Evolutionary conservation across 2,888 invertebrate genomes (phyloP), one percentile per base, ranked within the genome.

Genomic region (Drosophila recens): DNA sequence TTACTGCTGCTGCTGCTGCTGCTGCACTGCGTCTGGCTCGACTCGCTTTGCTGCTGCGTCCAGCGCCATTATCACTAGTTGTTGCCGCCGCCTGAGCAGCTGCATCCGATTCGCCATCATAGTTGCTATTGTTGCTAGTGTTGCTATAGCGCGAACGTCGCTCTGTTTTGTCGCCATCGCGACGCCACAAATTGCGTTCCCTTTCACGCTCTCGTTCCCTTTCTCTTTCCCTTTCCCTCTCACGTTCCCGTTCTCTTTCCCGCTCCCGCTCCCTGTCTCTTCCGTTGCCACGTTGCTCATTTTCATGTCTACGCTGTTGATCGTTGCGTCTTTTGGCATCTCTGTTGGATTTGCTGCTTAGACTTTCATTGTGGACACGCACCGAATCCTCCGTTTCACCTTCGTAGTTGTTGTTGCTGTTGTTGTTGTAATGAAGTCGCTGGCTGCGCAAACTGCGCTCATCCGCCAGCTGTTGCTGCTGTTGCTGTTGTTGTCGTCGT

Each of bases 301-400:
- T n/a, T 1, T 76, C 80, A 13, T 53, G 71, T 10, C 76, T 52
- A 2, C 72, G 62, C 1, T 70, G 70, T 1, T 52, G 54, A 0
- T 67, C 69, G 1, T 20, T 67, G 36, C 81, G 81, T 11, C 85
- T 73, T 13, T 86, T 87, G 5, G 10, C 6, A 0, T 84, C 87
- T 6, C 87, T 65, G 3, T 33, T 15, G 5, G 82, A 48, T 38
- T 84, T 84, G 56, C 33, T 59, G 42, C 77, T 76, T n/a, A 72
- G 65, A 34, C 74, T 79, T 5, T 76, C 78, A 10, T 56, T 79
- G 45, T 57, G 75, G n/a, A n/a, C 64, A 23, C 91, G 88, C 13
- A 82, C 75, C 0, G 93, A 92, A 67, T 94, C 93, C 90, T 96
- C 95, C 83, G 95, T 95, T 90, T 94, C 95, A 91, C 95, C 94